phyloP scores from a whole-genome alignment of 2,113 vertebrate species.

The Anoplopoma fimbria region DNA sequence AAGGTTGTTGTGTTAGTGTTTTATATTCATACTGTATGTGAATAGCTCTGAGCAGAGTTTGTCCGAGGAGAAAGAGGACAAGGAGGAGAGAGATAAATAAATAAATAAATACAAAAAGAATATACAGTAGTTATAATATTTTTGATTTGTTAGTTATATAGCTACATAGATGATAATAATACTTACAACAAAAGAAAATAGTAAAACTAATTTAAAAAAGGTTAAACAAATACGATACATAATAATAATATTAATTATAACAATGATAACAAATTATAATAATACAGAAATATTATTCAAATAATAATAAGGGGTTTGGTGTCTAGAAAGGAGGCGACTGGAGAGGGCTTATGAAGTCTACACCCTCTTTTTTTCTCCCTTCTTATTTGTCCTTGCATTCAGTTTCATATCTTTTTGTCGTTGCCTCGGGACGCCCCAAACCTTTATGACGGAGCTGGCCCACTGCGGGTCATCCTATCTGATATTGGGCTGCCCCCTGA shows the following conservation, averaged over 20 bases:
- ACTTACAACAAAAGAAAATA: too few relatives aligned
- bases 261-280: too few relatives aligned
- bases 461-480: background rate
- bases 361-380: background rate
- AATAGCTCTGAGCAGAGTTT: background rate
- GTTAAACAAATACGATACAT: background rate
- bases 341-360: background rate
- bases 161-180: too few relatives aligned
- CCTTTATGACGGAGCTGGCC: background rate
- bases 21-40: background rate
- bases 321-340: background rate
- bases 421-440: too few relatives aligned
- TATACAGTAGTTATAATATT: background rate
- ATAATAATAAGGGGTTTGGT: background rate
- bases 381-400: background rate
- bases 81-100: background rate
- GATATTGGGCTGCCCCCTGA: background rate
- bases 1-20: background rate
- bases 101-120: background rate
- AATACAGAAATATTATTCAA: too few relatives aligned
- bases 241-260: background rate
- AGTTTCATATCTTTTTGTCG: background rate
- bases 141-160: background rate
- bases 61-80: background rate
- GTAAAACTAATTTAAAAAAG: too few relatives aligned